Evolutionary conservation across 2,888 invertebrate species (phyloP).

Genomic region (Archaeoteleia sp.): DNA sequence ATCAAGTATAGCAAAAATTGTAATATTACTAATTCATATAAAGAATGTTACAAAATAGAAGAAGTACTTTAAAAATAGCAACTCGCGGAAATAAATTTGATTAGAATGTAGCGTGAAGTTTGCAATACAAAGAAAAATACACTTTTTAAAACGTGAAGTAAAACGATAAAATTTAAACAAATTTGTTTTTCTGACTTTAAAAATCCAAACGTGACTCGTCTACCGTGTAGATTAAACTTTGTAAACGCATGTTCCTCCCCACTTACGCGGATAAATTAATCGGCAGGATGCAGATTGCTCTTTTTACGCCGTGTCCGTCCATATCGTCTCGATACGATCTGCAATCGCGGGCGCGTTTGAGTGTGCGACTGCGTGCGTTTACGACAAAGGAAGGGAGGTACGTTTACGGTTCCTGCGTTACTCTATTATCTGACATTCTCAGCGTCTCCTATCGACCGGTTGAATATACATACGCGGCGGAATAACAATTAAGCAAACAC

Average conservation of each 20-base stretch:
- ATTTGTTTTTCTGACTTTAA: no score
- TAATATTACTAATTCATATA: no score
- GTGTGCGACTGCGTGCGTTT: slow-evolving; percentile 39
- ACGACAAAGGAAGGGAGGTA: slow-evolving; percentile 46
- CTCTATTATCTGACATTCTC: slow-evolving; percentile 48
- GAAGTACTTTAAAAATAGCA: no score
- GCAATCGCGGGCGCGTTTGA: slow-evolving; percentile 34
- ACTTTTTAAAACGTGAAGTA: no score
- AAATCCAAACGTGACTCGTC: no score
- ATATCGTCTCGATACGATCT: slow-evolving; percentile 41
- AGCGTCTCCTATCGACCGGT: slow-evolving; percentile 29
- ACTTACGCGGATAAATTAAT: slow-evolving; percentile 48
- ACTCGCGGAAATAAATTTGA: no score
- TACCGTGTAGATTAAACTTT: no score
- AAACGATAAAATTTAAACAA: no score
- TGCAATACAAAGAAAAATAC: no score
- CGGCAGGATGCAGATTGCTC: slow-evolving; percentile 54
- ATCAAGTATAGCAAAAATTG: no score
- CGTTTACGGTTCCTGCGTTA: slow-evolving; percentile 47
- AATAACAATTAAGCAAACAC: slow-evolving; percentile 53
- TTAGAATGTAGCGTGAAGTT: no score
- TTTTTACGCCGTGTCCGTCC: slow-evolving; percentile 50
- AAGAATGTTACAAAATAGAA: no score
- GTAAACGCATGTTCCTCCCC: slow-evolving; percentile 15
- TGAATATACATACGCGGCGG: slow-evolving; percentile 40